Percentiles rank a stretch among this genome's conserved stretches.
Evolutionary conservation across 2,113 vertebrate genomes (phyloP).

Genomic region (Rhinopomastus cyanomelas): DNA sequence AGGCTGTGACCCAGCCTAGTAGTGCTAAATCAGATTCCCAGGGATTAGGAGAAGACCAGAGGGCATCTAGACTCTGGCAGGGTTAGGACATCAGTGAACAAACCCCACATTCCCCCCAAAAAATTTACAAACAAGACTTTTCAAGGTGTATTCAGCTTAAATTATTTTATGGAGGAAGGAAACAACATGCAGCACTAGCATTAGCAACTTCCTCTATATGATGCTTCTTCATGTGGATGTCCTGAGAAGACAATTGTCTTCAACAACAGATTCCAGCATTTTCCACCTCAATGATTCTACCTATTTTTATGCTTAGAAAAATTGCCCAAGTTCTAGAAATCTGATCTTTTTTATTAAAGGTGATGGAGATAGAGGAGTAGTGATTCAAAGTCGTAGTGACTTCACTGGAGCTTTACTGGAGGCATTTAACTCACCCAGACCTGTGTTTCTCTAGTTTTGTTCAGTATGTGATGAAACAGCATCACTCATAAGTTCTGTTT

Average conservation of each 20-base stretch:
- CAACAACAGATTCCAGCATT: background rate
- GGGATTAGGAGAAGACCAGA: background rate
- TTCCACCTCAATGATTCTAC: background rate
- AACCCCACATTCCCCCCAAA: too few relatives aligned
- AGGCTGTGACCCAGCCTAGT: background rate
- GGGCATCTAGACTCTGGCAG: background rate
- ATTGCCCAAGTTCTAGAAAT: background rate
- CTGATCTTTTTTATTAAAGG: background rate
- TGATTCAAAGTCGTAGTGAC: background rate
- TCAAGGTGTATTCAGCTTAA: background rate
- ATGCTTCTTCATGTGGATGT: background rate
- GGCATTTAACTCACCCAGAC: background rate
- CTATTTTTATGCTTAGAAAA: background rate
- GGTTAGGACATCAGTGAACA: background rate
- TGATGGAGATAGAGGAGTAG: background rate
- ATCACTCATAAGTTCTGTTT: background rate
- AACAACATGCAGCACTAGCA: background rate
- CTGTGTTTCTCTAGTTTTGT: background rate
- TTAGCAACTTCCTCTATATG: background rate
- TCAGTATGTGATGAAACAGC: background rate
- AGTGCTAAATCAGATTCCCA: background rate
- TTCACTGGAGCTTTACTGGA: background rate
- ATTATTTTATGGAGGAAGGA: background rate
- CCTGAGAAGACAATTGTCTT: background rate
- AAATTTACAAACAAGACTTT: background rate